Evolutionary conservation across 2,888 invertebrate species (phyloP).

Genomic region (Eilema griseolum): DNA sequence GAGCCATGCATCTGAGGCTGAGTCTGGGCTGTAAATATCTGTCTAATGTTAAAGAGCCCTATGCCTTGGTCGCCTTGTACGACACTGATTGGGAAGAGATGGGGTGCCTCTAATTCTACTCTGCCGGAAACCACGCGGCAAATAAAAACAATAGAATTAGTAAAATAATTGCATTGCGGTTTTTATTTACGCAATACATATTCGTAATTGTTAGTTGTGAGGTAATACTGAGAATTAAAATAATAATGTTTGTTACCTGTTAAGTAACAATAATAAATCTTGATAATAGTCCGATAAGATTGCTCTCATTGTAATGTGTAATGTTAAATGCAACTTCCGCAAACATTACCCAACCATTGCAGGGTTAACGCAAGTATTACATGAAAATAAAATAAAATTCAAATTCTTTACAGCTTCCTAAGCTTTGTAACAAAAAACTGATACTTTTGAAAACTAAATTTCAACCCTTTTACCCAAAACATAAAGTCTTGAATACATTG

Average conservation of each 20-base stretch:
- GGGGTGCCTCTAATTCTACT: too few species aligned
- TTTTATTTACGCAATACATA: neutral
- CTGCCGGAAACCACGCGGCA: too few species aligned
- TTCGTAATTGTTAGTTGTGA: neutral
- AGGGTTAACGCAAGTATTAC: neutral
- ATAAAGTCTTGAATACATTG: conserved; percentile 2
- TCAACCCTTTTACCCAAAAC: fast-evolving
- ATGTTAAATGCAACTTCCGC: neutral
- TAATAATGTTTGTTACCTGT: neutral
- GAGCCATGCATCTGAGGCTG: too few species aligned
- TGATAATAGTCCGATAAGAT: too few species aligned
- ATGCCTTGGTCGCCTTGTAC: too few species aligned
- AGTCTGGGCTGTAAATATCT: too few species aligned
- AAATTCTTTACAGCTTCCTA: conserved; percentile 8
- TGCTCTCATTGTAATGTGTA: neutral
- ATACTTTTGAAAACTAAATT: neutral
- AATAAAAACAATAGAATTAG: neutral
- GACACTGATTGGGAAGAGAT: too few species aligned
- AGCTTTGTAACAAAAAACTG: neutral
- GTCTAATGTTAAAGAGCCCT: too few species aligned
- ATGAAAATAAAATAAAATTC: neutral
- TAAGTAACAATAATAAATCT: too few species aligned
- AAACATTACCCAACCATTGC: neutral
- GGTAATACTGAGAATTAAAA: neutral
- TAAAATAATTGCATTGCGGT: neutral